Percentiles rank a stretch among this genome's conserved stretches.
Conservation (phyloP, 2,888 invertebrate species). For the Metopia argyrocephala region DNA sequence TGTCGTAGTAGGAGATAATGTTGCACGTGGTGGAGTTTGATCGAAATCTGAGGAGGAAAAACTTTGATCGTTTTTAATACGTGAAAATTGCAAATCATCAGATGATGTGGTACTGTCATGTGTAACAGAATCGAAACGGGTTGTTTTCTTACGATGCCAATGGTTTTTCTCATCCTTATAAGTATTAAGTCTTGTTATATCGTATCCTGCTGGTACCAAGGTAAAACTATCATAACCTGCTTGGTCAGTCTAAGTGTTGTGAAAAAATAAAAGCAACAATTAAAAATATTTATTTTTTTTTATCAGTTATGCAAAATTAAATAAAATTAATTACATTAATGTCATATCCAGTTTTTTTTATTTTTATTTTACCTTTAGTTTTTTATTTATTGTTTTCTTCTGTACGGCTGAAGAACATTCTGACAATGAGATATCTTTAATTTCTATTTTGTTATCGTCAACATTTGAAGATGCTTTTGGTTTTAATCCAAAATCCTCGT, state of each 20-base stretch:
- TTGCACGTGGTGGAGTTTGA: conserved; percentile 40
- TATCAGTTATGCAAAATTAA: not conserved
- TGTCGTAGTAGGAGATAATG: conserved; percentile 44
- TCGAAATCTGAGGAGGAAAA: conserved; percentile 49
- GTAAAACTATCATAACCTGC: conserved; percentile 59
- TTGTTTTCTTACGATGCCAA: conserved; percentile 70
- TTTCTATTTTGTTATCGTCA: not conserved
- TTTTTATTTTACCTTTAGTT: conserved; percentile 22
- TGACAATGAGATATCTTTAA: not conserved
- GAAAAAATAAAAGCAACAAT: not conserved
- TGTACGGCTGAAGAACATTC: not conserved
- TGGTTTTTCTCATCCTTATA: conserved; percentile 68
- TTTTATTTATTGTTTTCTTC: not conserved
- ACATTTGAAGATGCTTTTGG: conserved; percentile 1
- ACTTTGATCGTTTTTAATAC: conserved; percentile 44
- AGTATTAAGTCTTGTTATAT: conserved; percentile 65
- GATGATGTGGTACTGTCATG: conserved; percentile 49
- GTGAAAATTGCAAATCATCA: conserved; percentile 41
- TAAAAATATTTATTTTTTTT: not conserved
- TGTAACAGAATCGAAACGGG: conserved; percentile 63
- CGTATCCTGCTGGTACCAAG: conserved; percentile 69
- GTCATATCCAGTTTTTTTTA: not conserved
- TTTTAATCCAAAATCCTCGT: conserved; percentile 36
- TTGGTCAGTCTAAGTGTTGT: conserved; percentile 27
- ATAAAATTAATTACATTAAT: not conserved